Base-by-base conservation (phyloP, 2,888 invertebrate genomes). In the Nezara viridula region DNA sequence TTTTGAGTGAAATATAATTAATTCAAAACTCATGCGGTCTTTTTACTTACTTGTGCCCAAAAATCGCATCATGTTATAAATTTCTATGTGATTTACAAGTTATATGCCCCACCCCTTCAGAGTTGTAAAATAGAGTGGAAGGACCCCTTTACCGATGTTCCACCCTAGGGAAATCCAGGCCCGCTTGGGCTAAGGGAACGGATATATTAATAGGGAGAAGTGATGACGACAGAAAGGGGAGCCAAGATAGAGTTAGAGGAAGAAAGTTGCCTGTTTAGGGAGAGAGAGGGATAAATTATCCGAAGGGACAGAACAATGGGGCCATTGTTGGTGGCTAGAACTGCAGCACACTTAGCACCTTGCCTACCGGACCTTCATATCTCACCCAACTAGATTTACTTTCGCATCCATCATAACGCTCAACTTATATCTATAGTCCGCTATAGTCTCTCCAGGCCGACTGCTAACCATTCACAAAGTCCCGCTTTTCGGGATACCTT, bases 181-280 rank as follows among this genome's bases (percentile, higher is more conserved):
- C 32, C 9, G 66, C 6, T 66, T 19, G 32, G 16, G 6, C 66
- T 73, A 73, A 73, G 66, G 66, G 66, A 21, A 37, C 32, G 66
- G 66, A 73, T 73, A 73, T 73, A 73, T 73, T 73, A 73, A 73
- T 73, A 73, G 66, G 66, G 66, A 73, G 66, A 73, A 73, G 66
- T 73, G 66, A 73, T 73, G 66, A 32, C 77, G 77, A 40, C 81
- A 81, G 81, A 44, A 16, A 2, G 44, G 81, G 44, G 44, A 44
- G 81, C 81, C 44, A 81, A 81, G 81, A 81, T 47, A 81, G 81
- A 81, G 81, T 81, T 81, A 47, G 66, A 47, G 81, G 81, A 81
- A 81, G 81, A 44, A 81, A 81, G 81, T 81, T 81, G 81, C 44
- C 81, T 81, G 81, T 81, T 81, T 81, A 81, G 81, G 40, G 81